Evolutionary conservation across 2,113 vertebrate species (phyloP).

Genomic region (Malurus melanocephalus): DNA sequence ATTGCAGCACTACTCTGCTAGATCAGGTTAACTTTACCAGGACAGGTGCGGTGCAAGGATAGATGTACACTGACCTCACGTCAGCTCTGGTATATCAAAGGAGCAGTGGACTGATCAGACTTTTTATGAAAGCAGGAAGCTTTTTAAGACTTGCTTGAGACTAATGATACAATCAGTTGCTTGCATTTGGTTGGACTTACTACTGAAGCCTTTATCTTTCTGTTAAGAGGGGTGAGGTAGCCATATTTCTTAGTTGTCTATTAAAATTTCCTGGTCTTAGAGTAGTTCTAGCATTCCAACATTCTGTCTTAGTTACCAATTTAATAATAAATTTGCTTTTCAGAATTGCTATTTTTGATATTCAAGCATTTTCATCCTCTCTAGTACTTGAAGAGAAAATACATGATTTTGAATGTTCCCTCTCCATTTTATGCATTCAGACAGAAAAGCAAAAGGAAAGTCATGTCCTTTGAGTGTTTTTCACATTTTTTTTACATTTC

Average conservation of each 20-base stretch:
- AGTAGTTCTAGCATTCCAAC: not conserved
- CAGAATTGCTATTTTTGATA: not conserved
- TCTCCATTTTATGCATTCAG: not conserved
- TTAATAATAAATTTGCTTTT: not conserved
- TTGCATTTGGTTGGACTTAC: not conserved
- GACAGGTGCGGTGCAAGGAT: rapidly evolving
- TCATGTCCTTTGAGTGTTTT: not conserved
- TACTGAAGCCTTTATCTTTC: not conserved
- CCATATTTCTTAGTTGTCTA: not conserved
- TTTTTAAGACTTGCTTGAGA: not conserved
- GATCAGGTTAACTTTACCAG: not conserved
- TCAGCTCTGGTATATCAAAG: not conserved
- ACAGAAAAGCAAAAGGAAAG: not conserved
- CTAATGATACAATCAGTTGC: not conserved
- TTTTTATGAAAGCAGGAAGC: not conserved
- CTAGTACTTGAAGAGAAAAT: not conserved
- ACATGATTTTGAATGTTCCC: not conserved
- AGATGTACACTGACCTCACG: not conserved
- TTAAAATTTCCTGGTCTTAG: not conserved
- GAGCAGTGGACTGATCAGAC: not conserved
- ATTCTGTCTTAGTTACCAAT: not conserved
- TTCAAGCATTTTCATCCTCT: not conserved
- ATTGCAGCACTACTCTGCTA: not conserved
- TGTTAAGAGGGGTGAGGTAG: rapidly evolving
- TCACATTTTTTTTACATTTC: not conserved